Evolutionary conservation across 2,797 vertebrate genomes (phyloP).

Genomic region (Phrynocephalus guinanensis): DNA sequence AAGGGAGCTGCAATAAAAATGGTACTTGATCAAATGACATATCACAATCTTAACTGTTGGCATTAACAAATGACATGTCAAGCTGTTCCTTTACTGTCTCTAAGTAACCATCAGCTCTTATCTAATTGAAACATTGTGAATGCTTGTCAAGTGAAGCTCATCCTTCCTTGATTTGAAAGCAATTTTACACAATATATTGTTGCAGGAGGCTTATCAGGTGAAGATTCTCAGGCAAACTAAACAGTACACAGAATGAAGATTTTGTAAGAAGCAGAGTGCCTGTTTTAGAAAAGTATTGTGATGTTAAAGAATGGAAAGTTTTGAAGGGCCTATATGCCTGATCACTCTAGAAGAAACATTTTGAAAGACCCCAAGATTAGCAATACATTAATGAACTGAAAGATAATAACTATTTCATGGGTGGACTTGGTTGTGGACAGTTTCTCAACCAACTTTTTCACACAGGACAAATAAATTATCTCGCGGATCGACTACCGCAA

Average conservation of each 20-base stretch:
- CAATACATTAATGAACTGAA: not conserved
- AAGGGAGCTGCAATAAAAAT: not conserved
- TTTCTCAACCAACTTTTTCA: not conserved
- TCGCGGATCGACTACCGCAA: too few relatives aligned
- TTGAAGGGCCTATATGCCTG: not conserved
- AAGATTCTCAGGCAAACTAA: conserved; percentile 9
- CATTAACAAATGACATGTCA: conserved; percentile 27
- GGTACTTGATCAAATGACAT: conserved; percentile 5
- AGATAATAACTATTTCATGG: not conserved
- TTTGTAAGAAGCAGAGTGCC: not conserved
- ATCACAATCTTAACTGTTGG: conserved; percentile 30
- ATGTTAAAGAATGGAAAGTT: not conserved
- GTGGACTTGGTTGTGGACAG: not conserved
- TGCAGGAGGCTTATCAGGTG: conserved; percentile 35
- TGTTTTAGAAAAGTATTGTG: not conserved
- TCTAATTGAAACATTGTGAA: conserved; percentile 32
- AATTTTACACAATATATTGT: conserved; percentile 32
- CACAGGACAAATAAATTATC: not conserved
- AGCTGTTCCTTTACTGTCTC: conserved; percentile 16
- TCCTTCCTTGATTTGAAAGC: conserved; percentile 23
- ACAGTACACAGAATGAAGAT: conserved; percentile 24
- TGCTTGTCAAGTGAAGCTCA: conserved; percentile 30
- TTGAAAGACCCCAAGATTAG: not conserved
- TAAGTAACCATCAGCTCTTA: conserved; percentile 24
- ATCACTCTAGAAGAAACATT: not conserved